phyloP scores from a whole-genome alignment of 2,113 vertebrate genomes.

The Tetraodon nigroviridis region DNA sequence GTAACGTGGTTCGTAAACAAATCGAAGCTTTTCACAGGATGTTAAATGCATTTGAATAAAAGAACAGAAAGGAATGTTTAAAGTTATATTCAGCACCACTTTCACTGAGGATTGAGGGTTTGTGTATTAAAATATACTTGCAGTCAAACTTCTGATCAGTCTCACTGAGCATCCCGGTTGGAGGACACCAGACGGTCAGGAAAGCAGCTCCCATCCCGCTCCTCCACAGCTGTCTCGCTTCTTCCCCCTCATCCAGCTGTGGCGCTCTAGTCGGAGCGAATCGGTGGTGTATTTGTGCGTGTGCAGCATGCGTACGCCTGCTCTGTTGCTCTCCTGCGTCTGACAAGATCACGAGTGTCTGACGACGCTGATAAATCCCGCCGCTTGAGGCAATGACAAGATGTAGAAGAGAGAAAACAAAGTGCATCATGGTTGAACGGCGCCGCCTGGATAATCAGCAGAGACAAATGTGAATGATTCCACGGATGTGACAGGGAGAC shows the following conservation, averaged over 20 bases:
- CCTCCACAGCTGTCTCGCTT: slow-evolving; percentile 14
- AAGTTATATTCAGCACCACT: too few species aligned
- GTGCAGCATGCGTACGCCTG: slow-evolving; percentile 24
- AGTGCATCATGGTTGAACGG: slow-evolving; percentile 48
- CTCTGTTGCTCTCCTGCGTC: slow-evolving; percentile 19
- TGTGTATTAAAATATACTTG: slow-evolving; percentile 8
- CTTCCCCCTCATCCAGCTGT: slow-evolving; percentile 20
- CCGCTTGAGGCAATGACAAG: slow-evolving; percentile 54
- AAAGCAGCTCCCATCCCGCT: slow-evolving; percentile 15
- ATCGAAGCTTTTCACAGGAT: slow-evolving; percentile 37
- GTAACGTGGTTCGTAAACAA: slow-evolving; percentile 49
- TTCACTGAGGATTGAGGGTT: too few species aligned
- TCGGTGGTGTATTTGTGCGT: slow-evolving; percentile 8
- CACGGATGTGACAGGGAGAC: slow-evolving; percentile 30
- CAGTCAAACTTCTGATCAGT: slow-evolving; percentile 43
- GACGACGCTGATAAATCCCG: slow-evolving; percentile 54
- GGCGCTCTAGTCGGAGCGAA: slow-evolving; percentile 26
- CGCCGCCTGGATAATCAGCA: slow-evolving; percentile 53
- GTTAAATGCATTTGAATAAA: slow-evolving; percentile 15
- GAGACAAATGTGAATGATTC: slow-evolving; percentile 49
- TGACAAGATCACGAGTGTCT: slow-evolving; percentile 35
- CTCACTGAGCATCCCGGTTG: slow-evolving; percentile 14
- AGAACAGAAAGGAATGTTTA: not conserved
- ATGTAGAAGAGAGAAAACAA: slow-evolving; percentile 41
- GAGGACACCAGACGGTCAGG: slow-evolving; percentile 37